A percentile compares a stretch with the other conserved stretches of the same genome.
Evolutionary conservation across 2,113 vertebrate species (phyloP).

Genomic region (Muscicapa adusta): DNA sequence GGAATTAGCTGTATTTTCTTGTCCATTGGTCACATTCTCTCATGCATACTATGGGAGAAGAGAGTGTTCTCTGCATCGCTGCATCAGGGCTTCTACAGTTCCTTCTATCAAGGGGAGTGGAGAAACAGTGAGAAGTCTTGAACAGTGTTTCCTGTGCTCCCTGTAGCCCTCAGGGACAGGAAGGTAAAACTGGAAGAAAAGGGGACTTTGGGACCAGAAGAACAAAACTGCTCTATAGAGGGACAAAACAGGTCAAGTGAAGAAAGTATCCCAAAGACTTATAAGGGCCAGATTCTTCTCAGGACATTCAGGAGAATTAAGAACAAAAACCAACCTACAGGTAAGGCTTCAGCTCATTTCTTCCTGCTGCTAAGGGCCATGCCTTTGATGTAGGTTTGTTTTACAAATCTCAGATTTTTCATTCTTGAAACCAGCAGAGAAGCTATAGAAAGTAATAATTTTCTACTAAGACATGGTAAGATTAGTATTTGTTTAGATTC

Average conservation of each 20-base stretch:
- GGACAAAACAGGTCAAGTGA: background rate
- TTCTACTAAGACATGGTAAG: background rate
- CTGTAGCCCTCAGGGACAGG: background rate
- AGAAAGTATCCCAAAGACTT: background rate
- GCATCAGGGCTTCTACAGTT: constrained; percentile 65
- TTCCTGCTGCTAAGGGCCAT: background rate
- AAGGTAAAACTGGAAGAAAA: background rate
- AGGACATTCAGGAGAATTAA: background rate
- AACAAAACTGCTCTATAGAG: background rate
- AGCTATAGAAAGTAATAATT: background rate
- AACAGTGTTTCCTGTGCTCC: background rate
- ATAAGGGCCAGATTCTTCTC: background rate
- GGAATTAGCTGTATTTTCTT: constrained; percentile 55
- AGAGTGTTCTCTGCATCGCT: constrained; percentile 54
- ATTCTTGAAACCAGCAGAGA: background rate
- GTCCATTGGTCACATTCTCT: constrained; percentile 61
- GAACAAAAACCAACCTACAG: background rate
- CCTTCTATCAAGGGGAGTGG: constrained; percentile 58
- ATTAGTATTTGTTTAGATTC: background rate
- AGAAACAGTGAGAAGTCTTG: constrained; percentile 56
- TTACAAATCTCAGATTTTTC: background rate
- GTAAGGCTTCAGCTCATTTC: background rate
- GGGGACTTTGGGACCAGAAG: background rate
- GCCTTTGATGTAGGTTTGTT: background rate
- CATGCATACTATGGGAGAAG: constrained; percentile 64